Evolutionary conservation across 2,113 vertebrate species (phyloP).

Genomic region (Nansenia antarctica): DNA sequence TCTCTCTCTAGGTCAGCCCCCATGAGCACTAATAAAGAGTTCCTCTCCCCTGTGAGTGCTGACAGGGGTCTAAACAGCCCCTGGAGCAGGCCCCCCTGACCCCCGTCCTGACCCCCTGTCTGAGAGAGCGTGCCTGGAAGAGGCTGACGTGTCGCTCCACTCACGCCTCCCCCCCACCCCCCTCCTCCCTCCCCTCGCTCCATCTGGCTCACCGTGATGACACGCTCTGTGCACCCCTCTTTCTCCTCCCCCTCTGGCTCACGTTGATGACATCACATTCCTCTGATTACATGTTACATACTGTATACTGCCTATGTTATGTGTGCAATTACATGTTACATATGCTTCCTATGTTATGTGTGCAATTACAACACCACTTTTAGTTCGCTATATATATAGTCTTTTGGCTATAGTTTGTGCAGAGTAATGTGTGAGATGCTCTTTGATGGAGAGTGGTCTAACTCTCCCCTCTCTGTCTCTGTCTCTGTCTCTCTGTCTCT

Average conservation of each 20-base stretch:
- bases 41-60: conserved; percentile 18
- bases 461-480: too few relatives aligned
- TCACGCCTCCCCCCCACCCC: not conserved
- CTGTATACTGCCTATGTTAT: too few relatives aligned
- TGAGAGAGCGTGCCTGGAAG: conserved; percentile 5
- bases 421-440: too few relatives aligned
- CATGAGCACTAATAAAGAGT: conserved; percentile 36
- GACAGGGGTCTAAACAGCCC: conserved; percentile 21
- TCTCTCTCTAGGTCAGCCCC: not conserved
- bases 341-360: too few relatives aligned
- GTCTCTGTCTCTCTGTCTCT: too few relatives aligned
- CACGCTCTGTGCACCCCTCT: not conserved
- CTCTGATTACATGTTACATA: too few relatives aligned
- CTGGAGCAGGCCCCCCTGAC: conserved; percentile 16
- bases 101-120: conserved; percentile 36
- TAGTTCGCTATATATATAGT: too few relatives aligned
- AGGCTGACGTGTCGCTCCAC: conserved; percentile 38
- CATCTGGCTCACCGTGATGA: not conserved
- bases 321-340: too few relatives aligned
- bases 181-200: not conserved
- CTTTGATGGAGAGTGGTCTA: too few relatives aligned
- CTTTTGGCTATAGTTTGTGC: too few relatives aligned
- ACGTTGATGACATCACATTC: not conserved
- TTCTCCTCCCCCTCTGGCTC: not conserved
- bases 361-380: too few relatives aligned